Conservation (phyloP, 2,113 vertebrate genomes). For the Neolamprologus brichardi region DNA sequence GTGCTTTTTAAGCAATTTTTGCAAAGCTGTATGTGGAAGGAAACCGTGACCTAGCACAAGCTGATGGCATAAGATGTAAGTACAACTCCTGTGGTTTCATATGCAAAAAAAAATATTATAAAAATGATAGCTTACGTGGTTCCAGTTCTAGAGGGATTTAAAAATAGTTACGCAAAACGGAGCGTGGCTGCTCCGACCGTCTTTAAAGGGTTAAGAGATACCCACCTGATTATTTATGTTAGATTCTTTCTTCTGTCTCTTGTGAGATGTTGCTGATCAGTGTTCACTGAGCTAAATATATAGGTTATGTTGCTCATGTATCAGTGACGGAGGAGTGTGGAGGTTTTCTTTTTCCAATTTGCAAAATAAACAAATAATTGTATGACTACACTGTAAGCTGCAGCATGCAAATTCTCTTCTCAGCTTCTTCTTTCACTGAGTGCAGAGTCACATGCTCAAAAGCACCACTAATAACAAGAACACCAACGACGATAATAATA, state of each 20-base stretch:
- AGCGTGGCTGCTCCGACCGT: rapidly evolving
- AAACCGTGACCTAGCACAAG: rapidly evolving
- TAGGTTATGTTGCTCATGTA: neutral
- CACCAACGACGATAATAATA: rapidly evolving
- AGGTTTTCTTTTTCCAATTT: neutral
- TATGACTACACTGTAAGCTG: neutral
- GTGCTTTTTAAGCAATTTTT: rapidly evolving
- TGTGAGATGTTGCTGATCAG: rapidly evolving
- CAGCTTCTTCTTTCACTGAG: neutral
- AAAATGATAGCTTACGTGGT: rapidly evolving
- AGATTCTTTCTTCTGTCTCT: neutral
- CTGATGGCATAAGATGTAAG: too few relatives aligned
- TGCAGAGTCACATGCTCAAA: neutral
- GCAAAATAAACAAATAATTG: neutral
- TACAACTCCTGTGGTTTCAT: rapidly evolving
- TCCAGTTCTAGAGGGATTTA: neutral
- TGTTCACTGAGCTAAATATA: neutral
- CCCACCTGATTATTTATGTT: neutral
- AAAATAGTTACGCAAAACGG: rapidly evolving
- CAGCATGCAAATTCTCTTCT: neutral
- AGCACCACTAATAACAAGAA: neutral
- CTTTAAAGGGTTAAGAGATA: neutral
- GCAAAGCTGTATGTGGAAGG: too few relatives aligned
- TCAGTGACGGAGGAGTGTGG: neutral
- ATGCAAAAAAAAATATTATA: too few relatives aligned